phyloP scores from a whole-genome alignment of 1,140 invertebrate genomes.

The Chrysoperla carnea region DNA sequence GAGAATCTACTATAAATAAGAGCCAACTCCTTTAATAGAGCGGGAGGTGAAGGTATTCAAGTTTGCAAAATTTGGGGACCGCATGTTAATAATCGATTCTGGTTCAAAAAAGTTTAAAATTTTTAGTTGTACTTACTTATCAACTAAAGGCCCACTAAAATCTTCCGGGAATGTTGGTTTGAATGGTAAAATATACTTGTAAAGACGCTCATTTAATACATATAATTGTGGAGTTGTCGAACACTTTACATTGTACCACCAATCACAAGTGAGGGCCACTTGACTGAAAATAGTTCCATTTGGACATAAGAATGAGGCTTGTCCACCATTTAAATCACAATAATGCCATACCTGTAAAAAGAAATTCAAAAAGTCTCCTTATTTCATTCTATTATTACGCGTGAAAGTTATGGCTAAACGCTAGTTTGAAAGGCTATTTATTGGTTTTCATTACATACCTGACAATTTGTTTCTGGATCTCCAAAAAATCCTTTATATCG shows the following conservation, averaged over 20 bases:
- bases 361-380: slow-evolving; percentile 2
- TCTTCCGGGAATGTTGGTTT: slow-evolving; percentile 76
- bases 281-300: slow-evolving; percentile 86
- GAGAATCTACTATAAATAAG: too few species aligned
- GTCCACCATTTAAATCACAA: slow-evolving; percentile 77
- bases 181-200: slow-evolving; percentile 71
- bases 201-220: slow-evolving; percentile 71
- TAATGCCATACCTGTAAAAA: slow-evolving; percentile 69
- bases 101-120: too few species aligned
- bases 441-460: slow-evolving; percentile 29
- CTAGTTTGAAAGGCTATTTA: neutral
- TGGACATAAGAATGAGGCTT: slow-evolving; percentile 77
- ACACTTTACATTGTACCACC: slow-evolving; percentile 86
- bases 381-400: neutral
- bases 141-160: slow-evolving; percentile 66
- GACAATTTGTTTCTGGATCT: slow-evolving; percentile 68
- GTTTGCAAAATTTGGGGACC: too few species aligned
- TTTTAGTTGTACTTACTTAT: slow-evolving; percentile 52
- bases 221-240: slow-evolving; percentile 64
- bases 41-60: too few species aligned
- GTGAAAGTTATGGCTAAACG: neutral
- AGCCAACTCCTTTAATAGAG: too few species aligned
- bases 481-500: slow-evolving; percentile 82
- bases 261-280: slow-evolving; percentile 67
- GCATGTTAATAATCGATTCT: too few species aligned